Evolutionary conservation across 2,888 invertebrate genomes (phyloP).

Genomic region (Himalopsyche japonica): DNA sequence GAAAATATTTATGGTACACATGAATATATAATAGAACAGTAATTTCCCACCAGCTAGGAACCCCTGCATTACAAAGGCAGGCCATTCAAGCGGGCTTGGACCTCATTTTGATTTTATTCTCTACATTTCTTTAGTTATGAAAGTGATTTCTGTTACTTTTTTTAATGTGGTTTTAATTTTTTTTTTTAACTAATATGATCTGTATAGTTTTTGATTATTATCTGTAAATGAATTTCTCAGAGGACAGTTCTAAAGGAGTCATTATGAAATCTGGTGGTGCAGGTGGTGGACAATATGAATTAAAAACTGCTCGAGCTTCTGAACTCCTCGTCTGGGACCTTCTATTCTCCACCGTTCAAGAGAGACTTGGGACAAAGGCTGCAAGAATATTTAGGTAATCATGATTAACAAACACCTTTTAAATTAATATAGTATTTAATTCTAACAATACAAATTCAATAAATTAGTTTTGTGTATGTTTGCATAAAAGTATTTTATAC

Average conservation of each 20-base stretch:
- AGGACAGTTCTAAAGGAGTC: conserved; percentile 79
- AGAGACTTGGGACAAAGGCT: conserved; percentile 84
- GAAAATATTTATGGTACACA: no score
- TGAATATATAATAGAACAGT: no score
- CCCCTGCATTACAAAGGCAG: no score
- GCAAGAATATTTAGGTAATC: conserved; percentile 77
- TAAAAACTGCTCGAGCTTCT: conserved; percentile 74
- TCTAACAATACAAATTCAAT: no score
- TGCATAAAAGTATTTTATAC: no score
- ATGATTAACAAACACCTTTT: not conserved
- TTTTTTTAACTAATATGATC: not conserved
- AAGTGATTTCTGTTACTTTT: no score
- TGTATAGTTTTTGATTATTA: not conserved
- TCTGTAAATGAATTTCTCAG: conserved; percentile 50
- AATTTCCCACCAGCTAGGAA: no score
- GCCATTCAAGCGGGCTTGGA: no score
- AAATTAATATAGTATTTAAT: not conserved
- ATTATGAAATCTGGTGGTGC: conserved; percentile 78
- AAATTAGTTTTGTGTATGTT: no score
- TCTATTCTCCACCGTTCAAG: conserved; percentile 80
- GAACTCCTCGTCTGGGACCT: conserved; percentile 71
- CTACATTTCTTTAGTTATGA: no score
- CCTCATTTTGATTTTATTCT: no score
- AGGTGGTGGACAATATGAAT: conserved; percentile 79
- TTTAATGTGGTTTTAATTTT: not conserved